Conservation (phyloP, 2,113 vertebrate species). For the Centropus bengalensis region DNA sequence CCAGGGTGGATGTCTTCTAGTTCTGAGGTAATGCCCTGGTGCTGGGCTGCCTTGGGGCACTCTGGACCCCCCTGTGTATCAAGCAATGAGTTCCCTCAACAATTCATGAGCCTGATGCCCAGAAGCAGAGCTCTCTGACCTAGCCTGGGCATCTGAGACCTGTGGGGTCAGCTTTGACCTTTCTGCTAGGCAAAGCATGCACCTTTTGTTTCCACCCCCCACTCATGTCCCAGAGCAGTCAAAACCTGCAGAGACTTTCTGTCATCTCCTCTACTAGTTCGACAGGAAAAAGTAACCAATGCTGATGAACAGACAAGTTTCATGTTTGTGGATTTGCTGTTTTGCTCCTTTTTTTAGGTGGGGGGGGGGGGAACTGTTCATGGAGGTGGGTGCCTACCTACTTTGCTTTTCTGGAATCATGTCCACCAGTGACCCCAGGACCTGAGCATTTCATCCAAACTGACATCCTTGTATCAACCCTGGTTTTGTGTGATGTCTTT, state of each 20-base stretch:
- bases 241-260: neutral
- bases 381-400: fast-evolving
- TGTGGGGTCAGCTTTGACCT: neutral
- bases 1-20: neutral
- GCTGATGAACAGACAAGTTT: neutral
- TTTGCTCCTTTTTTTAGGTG: neutral
- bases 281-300: neutral
- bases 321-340: neutral
- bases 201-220: neutral
- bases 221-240: neutral
- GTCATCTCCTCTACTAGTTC: neutral
- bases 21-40: neutral
- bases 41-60: neutral
- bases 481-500: neutral
- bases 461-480: neutral
- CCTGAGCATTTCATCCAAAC: fast-evolving
- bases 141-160: neutral
- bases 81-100: neutral
- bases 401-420: neutral
- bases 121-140: neutral
- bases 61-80: neutral
- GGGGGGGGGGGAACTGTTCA: too few relatives aligned
- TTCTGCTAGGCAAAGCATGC: neutral
- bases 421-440: fast-evolving
- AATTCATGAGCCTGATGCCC: fast-evolving